Conservation (phyloP, 2,888 invertebrate species). For the Erpobdella octoculata region DNA sequence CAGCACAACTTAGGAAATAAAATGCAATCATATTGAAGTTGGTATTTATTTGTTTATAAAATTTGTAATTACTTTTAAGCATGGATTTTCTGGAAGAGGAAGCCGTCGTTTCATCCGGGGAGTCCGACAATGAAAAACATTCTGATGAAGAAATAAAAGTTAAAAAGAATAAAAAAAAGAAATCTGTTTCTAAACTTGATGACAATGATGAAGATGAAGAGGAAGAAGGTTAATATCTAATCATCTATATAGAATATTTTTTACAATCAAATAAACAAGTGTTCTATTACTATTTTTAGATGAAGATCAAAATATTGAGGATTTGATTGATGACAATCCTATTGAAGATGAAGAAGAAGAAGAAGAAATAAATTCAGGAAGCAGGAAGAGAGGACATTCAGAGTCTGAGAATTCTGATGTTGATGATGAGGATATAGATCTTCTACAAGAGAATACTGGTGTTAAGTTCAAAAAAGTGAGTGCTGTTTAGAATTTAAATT, state of each 20-base stretch:
- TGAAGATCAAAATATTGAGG: constrained; percentile 36
- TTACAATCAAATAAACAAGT: background rate
- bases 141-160: constrained; percentile 6
- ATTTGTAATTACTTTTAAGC: background rate
- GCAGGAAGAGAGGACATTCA: constrained; percentile 41
- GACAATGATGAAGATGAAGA: constrained; percentile 30
- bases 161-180: constrained; percentile 20
- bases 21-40: too few relatives aligned
- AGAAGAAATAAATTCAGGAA: constrained; percentile 48
- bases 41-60: too few relatives aligned
- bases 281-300: constrained; percentile 28
- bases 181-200: background rate
- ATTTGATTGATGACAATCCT: constrained; percentile 38
- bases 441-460: constrained; percentile 94
- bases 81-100: constrained; percentile 19
- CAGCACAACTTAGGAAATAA: too few relatives aligned
- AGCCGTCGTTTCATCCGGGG: constrained; percentile 3
- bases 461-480: constrained; percentile 65
- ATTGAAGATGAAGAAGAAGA: constrained; percentile 60
- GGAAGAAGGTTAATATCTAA: constrained; percentile 20
- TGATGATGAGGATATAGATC: constrained; percentile 95
- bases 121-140: background rate
- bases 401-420: constrained; percentile 60
- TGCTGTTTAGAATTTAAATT: background rate
- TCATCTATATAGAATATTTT: background rate